A percentile compares a stretch with the other conserved stretches of the same genome.
Conservation (phyloP, 2,888 invertebrate genomes). For the Baronia brevicornis region DNA sequence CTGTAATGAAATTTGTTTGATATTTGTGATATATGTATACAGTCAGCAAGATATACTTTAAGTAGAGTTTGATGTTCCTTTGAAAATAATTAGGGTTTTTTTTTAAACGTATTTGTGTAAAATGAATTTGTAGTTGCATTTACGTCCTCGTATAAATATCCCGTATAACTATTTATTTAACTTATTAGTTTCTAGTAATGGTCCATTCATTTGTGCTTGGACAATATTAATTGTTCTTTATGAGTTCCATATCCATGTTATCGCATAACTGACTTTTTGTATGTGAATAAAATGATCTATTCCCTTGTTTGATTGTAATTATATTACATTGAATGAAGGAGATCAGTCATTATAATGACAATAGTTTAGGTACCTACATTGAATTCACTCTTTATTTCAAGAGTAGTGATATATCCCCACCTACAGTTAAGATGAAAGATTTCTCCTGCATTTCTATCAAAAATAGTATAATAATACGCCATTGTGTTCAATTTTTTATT, state of each 20-base stretch:
- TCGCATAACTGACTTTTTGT: too few relatives aligned
- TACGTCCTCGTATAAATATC: conserved; percentile 4
- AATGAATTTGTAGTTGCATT: conserved; percentile 7
- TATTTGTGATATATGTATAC: conserved; percentile 9
- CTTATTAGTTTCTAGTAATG: too few relatives aligned
- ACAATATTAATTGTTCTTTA: too few relatives aligned
- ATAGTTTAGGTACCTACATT: conserved; percentile 30
- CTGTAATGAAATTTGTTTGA: too few relatives aligned
- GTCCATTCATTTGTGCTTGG: too few relatives aligned
- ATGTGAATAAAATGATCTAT: too few relatives aligned
- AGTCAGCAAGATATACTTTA: conserved; percentile 10
- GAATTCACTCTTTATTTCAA: conserved; percentile 43
- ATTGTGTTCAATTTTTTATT: conserved; percentile 44
- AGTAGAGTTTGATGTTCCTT: conserved; percentile 8
- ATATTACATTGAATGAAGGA: too few relatives aligned
- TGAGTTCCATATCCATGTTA: too few relatives aligned
- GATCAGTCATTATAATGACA: conserved; percentile 31
- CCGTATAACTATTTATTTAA: too few relatives aligned
- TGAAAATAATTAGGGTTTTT: background rate
- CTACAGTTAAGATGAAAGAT: conserved; percentile 38
- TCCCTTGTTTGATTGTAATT: too few relatives aligned
- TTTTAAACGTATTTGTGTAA: conserved; percentile 1
- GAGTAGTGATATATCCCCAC: conserved; percentile 51
- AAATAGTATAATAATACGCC: conserved; percentile 33
- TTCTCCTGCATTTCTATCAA: conserved; percentile 34